Evolutionary conservation across 2,113 vertebrate species (phyloP), one percentile per base, ranked within the genome.

Genomic region (Archocentrus centrarchus): DNA sequence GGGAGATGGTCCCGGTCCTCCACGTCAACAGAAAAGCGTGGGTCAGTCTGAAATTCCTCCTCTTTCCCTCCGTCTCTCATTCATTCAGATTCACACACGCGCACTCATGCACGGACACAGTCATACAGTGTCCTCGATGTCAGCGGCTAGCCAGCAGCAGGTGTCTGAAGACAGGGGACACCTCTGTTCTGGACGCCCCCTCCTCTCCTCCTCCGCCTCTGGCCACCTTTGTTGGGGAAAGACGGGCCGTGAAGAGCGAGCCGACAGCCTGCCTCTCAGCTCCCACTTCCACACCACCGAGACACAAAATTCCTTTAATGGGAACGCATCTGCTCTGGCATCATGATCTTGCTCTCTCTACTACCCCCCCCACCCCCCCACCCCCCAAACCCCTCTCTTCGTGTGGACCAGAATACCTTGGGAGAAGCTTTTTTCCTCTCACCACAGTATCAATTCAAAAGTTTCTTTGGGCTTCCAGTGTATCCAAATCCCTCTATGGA

Each of bases 81-180:
- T 85, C 75, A 90, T 87, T 90, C 77, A 75, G 61, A 85, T 85
- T 84, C 92, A 83, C 58, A 83, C 79, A 76, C 87, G 59, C 50
- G 80, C 82, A 37, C 82, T 60, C 55, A 14, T n/a, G 59, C 83
- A 86, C 75, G 55, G 86, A 90, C 91, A 93, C 88, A 91, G 86
- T 75, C 89, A 22, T 62, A 77, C 90, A 91, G 90, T 93, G 93
- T 93, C 92, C 84, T 90, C 90, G 14, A 81, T 91, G 84, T 90
- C 91, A 80, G 85, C 55, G 22, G 27, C 78, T 47, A 77, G 89
- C 91, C 92, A 92, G 92, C 94, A 91, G 95, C 95, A 95, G 95
- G 95, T 96, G 95, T 90, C 86, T 91, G 85, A 81, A 83, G 88
- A 94, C 93, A 94, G 93, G 92, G 88, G 76, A 61, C 89, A 93